Evolutionary conservation across 2,113 vertebrate species (phyloP), one percentile per base, ranked within the genome.

Genomic region (Burhinus oedicnemus): DNA sequence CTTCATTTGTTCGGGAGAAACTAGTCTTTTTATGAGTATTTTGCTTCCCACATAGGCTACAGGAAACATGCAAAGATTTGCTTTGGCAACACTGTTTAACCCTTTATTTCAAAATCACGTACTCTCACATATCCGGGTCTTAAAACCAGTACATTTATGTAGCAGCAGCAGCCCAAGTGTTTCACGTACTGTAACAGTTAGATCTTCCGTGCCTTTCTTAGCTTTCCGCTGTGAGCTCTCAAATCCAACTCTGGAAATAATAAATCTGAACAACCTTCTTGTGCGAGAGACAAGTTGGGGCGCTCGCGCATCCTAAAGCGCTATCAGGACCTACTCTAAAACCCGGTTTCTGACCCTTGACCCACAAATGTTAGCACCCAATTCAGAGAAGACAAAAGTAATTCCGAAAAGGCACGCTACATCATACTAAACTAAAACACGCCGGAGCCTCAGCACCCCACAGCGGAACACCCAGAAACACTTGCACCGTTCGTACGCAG

Each of bases 401-500:
- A 68, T 3, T 6, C 11, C 3, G 1, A 36, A 57, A 52, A 64
- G 32, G 3, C 30, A 21, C 4, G 8, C 38, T 20, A 9, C 7
- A 7, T 34, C 4, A 8, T 11, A 15, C 21, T 14, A 3, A 69
- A 34, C 6, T 22, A 9, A 26, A 32, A 36, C 2, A 18, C 0
- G 11, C 11, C 9, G 38, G 38, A 51, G 8, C 30, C 44, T 70
- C 25, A 29, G 52, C 19, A 27, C 4, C 5, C 6, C 4, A 8
- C 13, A 32, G 9, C 29, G 26, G 20, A 36, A 40, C 51, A 72
- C 27, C 5, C 27, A 57, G 15, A 17, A 54, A 27, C 2, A 29
- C 2, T 12, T 7, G 30, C 13, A 40, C 2, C 1, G 11, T 11
- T 40, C 40, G 3, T 1, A 2, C 0, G 18, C 5, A 17, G 6